phyloP scores from a whole-genome alignment of 2,888 invertebrate species.

The Phorcus lineatus region DNA sequence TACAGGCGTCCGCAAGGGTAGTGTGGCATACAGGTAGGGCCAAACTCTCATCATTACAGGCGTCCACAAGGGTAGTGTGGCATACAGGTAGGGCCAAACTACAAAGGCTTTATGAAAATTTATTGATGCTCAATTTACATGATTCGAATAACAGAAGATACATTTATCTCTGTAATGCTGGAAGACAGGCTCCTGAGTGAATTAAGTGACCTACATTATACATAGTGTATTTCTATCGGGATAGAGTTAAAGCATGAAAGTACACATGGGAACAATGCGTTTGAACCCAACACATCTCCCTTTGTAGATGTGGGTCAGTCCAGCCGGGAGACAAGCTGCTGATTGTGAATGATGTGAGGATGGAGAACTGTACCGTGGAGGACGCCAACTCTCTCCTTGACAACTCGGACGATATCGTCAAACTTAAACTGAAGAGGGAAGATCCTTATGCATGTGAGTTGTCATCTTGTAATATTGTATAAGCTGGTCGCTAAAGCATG shows the following conservation, averaged over 20 bases:
- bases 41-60: conserved; percentile 91
- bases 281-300: neutral
- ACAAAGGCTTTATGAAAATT: too few relatives aligned
- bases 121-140: too few relatives aligned
- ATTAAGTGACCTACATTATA: too few relatives aligned
- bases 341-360: conserved; percentile 89
- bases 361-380: conserved; percentile 84
- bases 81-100: conserved; percentile 79
- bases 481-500: too few relatives aligned
- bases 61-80: conserved; percentile 91
- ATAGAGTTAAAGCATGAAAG: too few relatives aligned
- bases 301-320: conserved; percentile 82
- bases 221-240: too few relatives aligned
- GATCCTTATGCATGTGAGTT: conserved; percentile 70
- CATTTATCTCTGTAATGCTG: too few relatives aligned
- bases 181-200: too few relatives aligned
- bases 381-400: conserved; percentile 76
- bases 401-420: conserved; percentile 77
- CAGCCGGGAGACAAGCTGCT: conserved; percentile 90
- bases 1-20: conserved; percentile 91
- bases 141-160: too few relatives aligned
- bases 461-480: too few relatives aligned
- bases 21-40: conserved; percentile 90
- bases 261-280: too few relatives aligned
- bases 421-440: conserved; percentile 77